Evolutionary conservation across 2,113 vertebrate genomes (phyloP).

Genomic region (Bufo gargarizans): DNA sequence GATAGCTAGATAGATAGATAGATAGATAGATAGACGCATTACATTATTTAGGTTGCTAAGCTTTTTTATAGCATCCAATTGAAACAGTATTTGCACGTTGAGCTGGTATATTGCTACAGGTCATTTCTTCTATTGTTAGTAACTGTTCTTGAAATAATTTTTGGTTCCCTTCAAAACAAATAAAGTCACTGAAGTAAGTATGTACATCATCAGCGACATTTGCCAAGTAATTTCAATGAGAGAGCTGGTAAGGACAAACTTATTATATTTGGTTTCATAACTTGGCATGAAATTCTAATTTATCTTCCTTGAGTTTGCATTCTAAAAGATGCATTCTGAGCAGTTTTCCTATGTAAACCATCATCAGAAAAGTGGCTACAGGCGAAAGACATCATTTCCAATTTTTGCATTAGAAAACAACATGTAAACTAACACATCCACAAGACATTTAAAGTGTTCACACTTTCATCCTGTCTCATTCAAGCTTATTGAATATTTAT

Average conservation of each 20-base stretch:
- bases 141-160: conserved; percentile 3
- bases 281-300: conserved; percentile 48
- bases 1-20: too few relatives aligned
- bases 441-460: conserved; percentile 57
- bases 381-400: conserved; percentile 56
- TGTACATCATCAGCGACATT: conserved; percentile 39
- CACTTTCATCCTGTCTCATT: conserved; percentile 57
- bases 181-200: conserved; percentile 30
- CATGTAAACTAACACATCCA: conserved; percentile 58
- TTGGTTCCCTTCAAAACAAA: conserved; percentile 22
- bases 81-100: not conserved
- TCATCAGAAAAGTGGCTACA: conserved; percentile 46
- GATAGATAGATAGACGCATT: too few relatives aligned
- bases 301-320: conserved; percentile 36
- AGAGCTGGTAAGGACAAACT: not conserved
- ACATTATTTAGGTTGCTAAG: too few relatives aligned
- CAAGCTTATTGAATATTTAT: conserved; percentile 55
- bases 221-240: conserved; percentile 40
- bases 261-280: conserved; percentile 46
- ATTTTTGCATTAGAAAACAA: conserved; percentile 57
- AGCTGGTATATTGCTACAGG: conserved; percentile 3
- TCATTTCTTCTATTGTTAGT: conserved; percentile 25
- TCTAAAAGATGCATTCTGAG: conserved; percentile 49
- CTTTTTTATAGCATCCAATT: too few relatives aligned
- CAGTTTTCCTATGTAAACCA: conserved; percentile 53